phyloP scores from a whole-genome alignment of 2,113 vertebrate species.

The Setophaga kirtlandii region DNA sequence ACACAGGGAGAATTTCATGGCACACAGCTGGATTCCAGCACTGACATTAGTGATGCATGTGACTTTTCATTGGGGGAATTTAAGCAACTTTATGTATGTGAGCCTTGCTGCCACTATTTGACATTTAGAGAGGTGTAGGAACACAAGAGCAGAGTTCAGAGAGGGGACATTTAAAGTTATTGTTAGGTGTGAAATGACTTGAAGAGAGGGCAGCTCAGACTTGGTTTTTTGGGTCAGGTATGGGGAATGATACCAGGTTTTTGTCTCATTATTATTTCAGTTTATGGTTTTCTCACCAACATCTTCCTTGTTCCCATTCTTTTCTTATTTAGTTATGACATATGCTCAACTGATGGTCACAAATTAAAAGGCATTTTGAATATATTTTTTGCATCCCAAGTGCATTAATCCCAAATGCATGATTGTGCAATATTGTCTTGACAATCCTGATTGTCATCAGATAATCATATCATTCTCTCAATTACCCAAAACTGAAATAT shows the following conservation, averaged over 20 bases:
- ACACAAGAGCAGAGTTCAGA: neutral
- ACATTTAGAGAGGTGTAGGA: neutral
- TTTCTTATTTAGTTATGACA: neutral
- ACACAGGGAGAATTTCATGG: neutral
- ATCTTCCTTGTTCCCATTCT: neutral
- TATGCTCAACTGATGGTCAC: neutral
- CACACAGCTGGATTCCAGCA: neutral
- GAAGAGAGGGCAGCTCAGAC: neutral
- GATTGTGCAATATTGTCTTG: neutral
- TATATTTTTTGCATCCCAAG: neutral
- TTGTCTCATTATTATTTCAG: neutral
- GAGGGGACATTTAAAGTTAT: neutral
- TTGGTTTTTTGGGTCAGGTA: neutral
- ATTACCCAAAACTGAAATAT: neutral
- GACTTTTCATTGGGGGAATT: neutral
- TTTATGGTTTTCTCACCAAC: neutral
- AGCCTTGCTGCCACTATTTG: neutral
- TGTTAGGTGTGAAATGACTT: neutral
- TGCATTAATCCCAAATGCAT: neutral
- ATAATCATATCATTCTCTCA: neutral
- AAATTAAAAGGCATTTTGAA: neutral
- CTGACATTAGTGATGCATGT: neutral
- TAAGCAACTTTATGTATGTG: neutral
- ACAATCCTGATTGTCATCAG: neutral
- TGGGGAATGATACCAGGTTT: neutral